Percentiles rank a stretch among this genome's conserved stretches.
These are phyloP conservation scores for Poliocrania exsul DNA, from an alignment of 2,797 vertebrate genomes.

Conservation along the genomic window DNA sequence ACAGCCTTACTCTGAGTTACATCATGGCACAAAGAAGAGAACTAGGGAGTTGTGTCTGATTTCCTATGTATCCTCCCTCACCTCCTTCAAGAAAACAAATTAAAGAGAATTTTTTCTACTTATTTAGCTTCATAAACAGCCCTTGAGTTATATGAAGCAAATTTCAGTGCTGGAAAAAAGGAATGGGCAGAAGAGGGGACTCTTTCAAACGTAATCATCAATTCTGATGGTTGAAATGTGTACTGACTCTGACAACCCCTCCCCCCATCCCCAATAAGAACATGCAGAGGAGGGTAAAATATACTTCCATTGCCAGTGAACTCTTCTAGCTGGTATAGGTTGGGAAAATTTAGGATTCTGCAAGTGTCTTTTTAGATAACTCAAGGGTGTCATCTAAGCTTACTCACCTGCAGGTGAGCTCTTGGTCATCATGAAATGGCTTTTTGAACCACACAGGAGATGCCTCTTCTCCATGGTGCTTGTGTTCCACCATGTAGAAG, in stretches of 20 bases:
- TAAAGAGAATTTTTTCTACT: background rate
- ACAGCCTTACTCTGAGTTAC: background rate
- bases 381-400: background rate
- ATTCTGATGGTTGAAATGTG: background rate
- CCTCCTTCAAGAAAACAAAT: background rate
- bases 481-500: background rate
- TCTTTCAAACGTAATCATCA: background rate
- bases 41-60: background rate
- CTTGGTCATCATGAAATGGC: background rate
- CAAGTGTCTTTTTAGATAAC: background rate
- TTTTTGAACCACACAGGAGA: background rate
- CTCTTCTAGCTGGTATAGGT: background rate
- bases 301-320: background rate
- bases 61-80: background rate
- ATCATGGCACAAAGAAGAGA: background rate
- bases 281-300: background rate
- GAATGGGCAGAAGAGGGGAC: background rate
- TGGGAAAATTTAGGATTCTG: background rate
- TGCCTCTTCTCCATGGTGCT: background rate
- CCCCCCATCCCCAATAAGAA: accelerated
- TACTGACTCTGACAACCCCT: background rate
- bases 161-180: background rate
- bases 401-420: background rate
- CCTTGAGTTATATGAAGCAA: background rate
- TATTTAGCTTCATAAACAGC: background rate